Evolutionary conservation across 2,113 vertebrate genomes (phyloP).

Genomic region (Saiga tatarica): DNA sequence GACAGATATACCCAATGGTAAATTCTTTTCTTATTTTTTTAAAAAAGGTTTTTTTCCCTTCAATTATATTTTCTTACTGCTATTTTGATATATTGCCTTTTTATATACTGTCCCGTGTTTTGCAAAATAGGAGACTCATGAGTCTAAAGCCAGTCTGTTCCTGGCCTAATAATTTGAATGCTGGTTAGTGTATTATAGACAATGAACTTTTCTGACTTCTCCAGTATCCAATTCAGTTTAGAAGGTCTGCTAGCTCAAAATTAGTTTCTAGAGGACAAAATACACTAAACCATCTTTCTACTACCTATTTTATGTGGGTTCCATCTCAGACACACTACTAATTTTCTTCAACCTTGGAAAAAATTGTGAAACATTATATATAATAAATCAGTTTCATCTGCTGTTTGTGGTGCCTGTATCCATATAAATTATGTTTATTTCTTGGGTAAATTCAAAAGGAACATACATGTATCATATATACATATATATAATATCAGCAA

Average conservation of each 20-base stretch:
- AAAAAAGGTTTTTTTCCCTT: not conserved
- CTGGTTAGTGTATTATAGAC: not conserved
- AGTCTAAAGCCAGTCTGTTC: not conserved
- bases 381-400: not conserved
- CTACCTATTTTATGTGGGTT: not conserved
- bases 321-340: not conserved
- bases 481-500: not conserved
- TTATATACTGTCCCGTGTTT: not conserved
- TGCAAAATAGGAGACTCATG: not conserved
- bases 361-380: constrained; percentile 25
- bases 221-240: not conserved
- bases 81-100: not conserved
- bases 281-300: not conserved
- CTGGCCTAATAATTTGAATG: not conserved
- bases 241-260: not conserved
- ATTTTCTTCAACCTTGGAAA: constrained; percentile 35
- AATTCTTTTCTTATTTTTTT: not conserved
- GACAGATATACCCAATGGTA: not conserved
- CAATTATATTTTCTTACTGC: not conserved
- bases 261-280: not conserved
- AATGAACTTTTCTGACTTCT: not conserved
- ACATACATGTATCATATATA: not conserved
- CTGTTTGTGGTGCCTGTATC: not conserved
- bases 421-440: constrained; percentile 28
- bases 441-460: not conserved